phyloP scores from a whole-genome alignment of 2,113 vertebrate species.

The Cygnus atratus region DNA sequence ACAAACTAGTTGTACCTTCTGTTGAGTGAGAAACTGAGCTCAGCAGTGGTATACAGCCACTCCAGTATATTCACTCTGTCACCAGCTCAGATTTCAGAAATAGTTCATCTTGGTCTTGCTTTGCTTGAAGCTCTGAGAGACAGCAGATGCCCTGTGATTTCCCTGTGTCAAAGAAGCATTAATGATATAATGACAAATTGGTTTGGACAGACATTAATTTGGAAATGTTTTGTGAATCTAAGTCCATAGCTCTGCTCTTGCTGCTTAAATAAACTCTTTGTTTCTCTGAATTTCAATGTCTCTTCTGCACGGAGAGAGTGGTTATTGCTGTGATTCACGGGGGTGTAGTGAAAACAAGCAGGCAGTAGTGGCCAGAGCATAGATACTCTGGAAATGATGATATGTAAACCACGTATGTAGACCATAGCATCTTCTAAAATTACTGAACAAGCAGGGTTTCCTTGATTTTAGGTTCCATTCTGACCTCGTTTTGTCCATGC shows the following conservation, averaged over 20 bases:
- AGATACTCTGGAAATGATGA: not conserved
- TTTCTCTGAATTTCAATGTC: not conserved
- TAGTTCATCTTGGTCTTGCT: not conserved
- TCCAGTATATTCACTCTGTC: not conserved
- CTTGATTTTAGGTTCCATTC: not conserved
- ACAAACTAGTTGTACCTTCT: not conserved
- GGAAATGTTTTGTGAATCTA: not conserved
- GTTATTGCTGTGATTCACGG: not conserved
- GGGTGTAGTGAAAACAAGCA: not conserved
- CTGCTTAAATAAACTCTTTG: not conserved
- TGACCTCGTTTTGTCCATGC: not conserved
- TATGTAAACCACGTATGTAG: fast-evolving
- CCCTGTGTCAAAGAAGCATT: not conserved
- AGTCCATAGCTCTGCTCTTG: not conserved
- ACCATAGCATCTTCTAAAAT: not conserved
- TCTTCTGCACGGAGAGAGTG: not conserved
- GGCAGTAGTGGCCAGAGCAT: not conserved
- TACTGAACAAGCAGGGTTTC: not conserved
- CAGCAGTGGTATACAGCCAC: not conserved
- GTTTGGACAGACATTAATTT: not conserved
- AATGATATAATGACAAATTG: not conserved
- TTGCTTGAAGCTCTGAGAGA: not conserved
- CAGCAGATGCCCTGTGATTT: not conserved
- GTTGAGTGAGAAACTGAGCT: not conserved
- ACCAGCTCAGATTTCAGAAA: not conserved